Evolutionary conservation across 2,888 invertebrate species (phyloP), one percentile per base, ranked within the genome.

Genomic region (Cabera pusaria): DNA sequence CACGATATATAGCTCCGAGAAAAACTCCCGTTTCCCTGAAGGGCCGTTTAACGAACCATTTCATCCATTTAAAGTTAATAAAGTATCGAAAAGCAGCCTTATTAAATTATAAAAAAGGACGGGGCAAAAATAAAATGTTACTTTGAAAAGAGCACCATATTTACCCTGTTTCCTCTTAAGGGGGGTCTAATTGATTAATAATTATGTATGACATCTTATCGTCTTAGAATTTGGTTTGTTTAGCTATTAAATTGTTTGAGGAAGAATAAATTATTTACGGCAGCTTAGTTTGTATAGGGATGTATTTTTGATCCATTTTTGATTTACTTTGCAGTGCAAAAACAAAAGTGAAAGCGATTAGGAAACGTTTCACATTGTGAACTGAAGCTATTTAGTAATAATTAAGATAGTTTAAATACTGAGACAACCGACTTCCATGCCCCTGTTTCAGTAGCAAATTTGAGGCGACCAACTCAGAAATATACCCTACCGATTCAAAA

Each of bases 81-180:
- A 82, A 79, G 75, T 75, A 83, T 81, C 70, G 76, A 65, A 78
- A 81, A 83, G 74, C 63, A 76, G 69, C 71, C 69, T 80, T 78
- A 83, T 84, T 82, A 77, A 78, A 78, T 83, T 72, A 69, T 63
- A 71, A 72, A 73, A 59, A 51, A 40, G 35, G 46, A 49, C 42
- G 43, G 41, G 37, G 53, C 33, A 16, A 14, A 14, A 3, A 14
- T 14, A 14, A 14, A 14, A 14, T 2, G 3, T 14, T 14, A 20
- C 35, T 41, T 35, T 29, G 9, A 11, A 36, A 24, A 34, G 24
- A 8, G 49, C 49, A 49, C 47, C 46, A 55, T 68, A 63, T 72
- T 69, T 66, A 59, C 64, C 46, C 41, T 52, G 57, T 54, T 63
- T 57, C 56, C 56, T 57, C 64, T 64, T 51, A 31, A 16, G 36